phyloP scores from a whole-genome alignment of 2,888 invertebrate genomes.

The Galerucella pusilla region DNA sequence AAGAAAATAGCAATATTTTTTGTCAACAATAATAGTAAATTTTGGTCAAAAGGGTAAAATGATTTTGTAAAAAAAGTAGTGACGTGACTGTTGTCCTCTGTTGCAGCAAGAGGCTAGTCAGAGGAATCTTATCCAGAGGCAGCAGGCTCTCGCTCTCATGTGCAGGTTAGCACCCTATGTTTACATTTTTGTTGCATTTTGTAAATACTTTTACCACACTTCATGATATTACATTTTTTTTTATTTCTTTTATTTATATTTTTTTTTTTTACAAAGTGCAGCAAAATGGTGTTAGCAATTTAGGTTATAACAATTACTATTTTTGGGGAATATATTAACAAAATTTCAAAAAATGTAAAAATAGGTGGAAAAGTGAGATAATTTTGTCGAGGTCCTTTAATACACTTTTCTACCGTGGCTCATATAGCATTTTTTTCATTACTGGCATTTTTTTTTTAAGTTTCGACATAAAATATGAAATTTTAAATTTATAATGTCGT shows the following conservation, averaged over 20 bases:
- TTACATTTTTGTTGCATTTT: conserved; percentile 44
- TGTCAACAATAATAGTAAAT: conserved; percentile 14
- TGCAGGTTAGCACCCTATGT: conserved; percentile 76
- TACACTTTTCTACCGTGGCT: too few relatives aligned
- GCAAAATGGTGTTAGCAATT: conserved; percentile 25
- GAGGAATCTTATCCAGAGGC: conserved; percentile 88
- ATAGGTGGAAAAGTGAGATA: background rate
- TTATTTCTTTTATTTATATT: conserved; percentile 14
- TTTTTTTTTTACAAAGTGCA: conserved; percentile 21
- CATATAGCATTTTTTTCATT: too few relatives aligned
- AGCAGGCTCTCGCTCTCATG: conserved; percentile 91
- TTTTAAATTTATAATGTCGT: too few relatives aligned
- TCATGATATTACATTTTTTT: conserved; percentile 31
- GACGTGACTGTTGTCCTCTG: conserved; percentile 61
- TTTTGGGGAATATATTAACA: background rate
- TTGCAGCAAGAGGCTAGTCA: conserved; percentile 88
- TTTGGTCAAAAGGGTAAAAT: conserved; percentile 32
- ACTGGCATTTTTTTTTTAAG: too few relatives aligned
- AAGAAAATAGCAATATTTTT: conserved; percentile 6
- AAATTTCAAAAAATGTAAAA: background rate
- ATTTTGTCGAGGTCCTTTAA: too few relatives aligned
- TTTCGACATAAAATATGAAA: too few relatives aligned
- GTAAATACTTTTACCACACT: conserved; percentile 19
- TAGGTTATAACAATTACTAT: conserved; percentile 4
- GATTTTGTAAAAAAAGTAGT: conserved; percentile 45